Evolutionary conservation across 1,140 invertebrate species (phyloP).

Genomic region (Drosophila sulfurigaster): DNA sequence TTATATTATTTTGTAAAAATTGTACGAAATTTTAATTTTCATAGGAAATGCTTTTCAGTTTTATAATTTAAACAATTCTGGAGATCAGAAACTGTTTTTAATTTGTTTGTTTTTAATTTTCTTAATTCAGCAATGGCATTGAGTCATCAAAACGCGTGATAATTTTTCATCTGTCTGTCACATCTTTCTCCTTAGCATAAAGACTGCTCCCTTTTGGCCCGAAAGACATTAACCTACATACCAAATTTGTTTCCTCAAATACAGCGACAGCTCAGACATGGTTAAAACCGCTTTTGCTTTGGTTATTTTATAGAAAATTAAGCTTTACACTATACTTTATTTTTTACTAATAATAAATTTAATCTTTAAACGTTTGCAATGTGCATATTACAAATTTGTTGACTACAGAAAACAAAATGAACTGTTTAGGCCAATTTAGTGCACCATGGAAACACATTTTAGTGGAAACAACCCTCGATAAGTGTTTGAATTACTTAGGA

Average conservation of each 20-base stretch:
- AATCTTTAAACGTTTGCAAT: neutral
- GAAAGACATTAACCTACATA: slow-evolving; percentile 3
- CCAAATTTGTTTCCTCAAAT: slow-evolving; percentile 1
- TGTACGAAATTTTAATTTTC: too few relatives aligned
- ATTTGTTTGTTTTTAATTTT: too few relatives aligned
- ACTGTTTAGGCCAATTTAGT: neutral
- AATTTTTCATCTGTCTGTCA: too few relatives aligned
- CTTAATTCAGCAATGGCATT: too few relatives aligned
- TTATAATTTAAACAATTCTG: too few relatives aligned
- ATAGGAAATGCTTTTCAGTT: too few relatives aligned
- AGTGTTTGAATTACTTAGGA: neutral
- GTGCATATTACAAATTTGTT: neutral
- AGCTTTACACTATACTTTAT: neutral
- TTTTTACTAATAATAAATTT: neutral
- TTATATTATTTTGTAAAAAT: too few relatives aligned
- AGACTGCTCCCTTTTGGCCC: neutral
- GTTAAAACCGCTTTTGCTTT: neutral
- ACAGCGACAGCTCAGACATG: neutral
- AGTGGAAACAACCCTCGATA: neutral
- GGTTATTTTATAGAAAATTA: neutral
- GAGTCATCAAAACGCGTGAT: too few relatives aligned
- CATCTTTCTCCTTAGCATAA: neutral
- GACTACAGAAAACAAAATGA: neutral
- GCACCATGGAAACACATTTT: slow-evolving; percentile 8
- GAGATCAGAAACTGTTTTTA: too few relatives aligned